Percentiles rank a stretch among this genome's conserved stretches.
phyloP scores from a whole-genome alignment of 1,140 invertebrate species.

The Ganaspis sp. region DNA sequence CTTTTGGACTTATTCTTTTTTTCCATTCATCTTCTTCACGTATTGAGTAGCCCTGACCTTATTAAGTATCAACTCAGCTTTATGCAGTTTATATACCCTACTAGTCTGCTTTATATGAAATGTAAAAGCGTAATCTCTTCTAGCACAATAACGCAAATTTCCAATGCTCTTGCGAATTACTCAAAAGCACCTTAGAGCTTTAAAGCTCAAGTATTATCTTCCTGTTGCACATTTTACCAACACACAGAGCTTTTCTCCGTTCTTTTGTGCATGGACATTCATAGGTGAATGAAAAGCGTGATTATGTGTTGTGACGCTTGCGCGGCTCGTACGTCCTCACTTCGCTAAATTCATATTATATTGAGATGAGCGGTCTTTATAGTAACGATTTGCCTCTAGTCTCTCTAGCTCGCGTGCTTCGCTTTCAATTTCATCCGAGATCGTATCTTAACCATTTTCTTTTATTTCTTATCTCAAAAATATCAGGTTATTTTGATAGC shows the following conservation, averaged over 20 bases:
- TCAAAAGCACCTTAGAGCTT: background rate
- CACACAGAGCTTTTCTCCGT: background rate
- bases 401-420: background rate
- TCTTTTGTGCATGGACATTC: background rate
- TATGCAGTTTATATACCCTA: slow-evolving; percentile 4
- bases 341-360: background rate
- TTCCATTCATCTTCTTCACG: slow-evolving; percentile 10
- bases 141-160: background rate
- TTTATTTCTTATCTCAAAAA: too few relatives aligned
- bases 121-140: background rate
- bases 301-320: slow-evolving; percentile 9
- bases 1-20: slow-evolving; percentile 13
- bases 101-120: background rate
- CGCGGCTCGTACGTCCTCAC: background rate
- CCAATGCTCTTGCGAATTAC: background rate
- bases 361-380: slow-evolving; percentile 5
- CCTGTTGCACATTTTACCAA: slow-evolving; percentile 1
- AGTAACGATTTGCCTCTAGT: slow-evolving; percentile 8
- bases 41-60: slow-evolving; percentile 15
- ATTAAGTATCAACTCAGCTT: slow-evolving; percentile 1
- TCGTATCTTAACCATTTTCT: background rate
- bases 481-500: too few relatives aligned
- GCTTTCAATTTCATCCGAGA: background rate
- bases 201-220: slow-evolving; percentile 10
- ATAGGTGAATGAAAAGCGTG: slow-evolving; percentile 28